phyloP scores from a whole-genome alignment of 2,797 vertebrate species.

The Gymnopithys bicolor region DNA sequence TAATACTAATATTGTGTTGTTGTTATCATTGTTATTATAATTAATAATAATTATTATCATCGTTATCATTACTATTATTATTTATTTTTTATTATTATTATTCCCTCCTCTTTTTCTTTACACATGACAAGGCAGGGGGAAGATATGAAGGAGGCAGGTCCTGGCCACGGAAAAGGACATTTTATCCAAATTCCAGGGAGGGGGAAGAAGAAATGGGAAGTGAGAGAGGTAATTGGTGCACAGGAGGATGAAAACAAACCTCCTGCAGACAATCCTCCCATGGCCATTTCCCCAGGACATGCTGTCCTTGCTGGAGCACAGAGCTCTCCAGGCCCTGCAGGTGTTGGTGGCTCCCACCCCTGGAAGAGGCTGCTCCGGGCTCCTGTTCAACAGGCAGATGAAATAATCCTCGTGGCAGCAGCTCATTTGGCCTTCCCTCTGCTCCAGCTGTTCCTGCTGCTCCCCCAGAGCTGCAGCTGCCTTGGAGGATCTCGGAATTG shows the following conservation, averaged over 20 bases:
- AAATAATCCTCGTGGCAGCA: background rate
- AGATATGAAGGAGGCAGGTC: background rate
- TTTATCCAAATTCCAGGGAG: background rate
- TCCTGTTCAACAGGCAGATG: background rate
- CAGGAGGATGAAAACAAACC: background rate
- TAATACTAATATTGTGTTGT: too few species aligned
- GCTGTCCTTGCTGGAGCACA: background rate
- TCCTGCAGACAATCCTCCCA: background rate
- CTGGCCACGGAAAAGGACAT: background rate
- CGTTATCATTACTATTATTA: too few species aligned
- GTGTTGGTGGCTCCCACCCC: background rate
- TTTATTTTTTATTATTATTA: background rate
- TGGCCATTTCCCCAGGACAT: background rate
- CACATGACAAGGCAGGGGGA: background rate
- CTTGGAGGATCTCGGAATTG: background rate
- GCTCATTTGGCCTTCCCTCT: background rate
- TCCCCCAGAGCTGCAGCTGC: background rate
- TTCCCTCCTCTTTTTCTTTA: background rate
- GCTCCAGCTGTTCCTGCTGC: constrained; percentile 21
- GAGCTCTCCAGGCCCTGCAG: background rate
- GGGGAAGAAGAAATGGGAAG: background rate
- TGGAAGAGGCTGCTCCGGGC: background rate
- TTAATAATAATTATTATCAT: too few species aligned
- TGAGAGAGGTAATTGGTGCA: background rate
- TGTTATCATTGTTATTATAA: too few species aligned